These are phyloP conservation scores for Styela clava DNA, from an alignment of 23 tunicate genomes.

Conservation along the genomic window DNA sequence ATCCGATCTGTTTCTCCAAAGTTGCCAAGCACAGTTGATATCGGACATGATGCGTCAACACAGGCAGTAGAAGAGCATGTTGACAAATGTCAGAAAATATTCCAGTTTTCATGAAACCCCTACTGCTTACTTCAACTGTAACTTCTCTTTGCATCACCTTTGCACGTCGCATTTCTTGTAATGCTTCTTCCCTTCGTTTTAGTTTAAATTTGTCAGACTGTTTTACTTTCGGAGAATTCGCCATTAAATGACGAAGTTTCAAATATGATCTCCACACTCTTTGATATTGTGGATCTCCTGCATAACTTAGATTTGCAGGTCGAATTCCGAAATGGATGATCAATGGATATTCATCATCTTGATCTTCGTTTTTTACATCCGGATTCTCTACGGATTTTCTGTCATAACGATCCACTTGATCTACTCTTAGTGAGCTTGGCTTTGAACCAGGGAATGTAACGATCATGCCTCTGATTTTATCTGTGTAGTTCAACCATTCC, in stretches of 20 bases:
- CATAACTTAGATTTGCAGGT: conserved; percentile 95
- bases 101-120: conserved; percentile 93
- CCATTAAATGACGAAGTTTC: conserved; percentile 90
- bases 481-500: conserved; percentile 69
- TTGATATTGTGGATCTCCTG: conserved; percentile 94
- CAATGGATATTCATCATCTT: conserved; percentile 80
- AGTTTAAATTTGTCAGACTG: conserved; percentile 62
- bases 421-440: conserved; percentile 90
- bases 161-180: conserved; percentile 70
- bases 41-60: conserved; percentile 92
- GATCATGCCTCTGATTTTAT: conserved; percentile 78
- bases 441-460: conserved; percentile 95
- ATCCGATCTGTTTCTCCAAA: conserved; percentile 68
- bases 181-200: conserved; percentile 56
- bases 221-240: conserved; percentile 79
- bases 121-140: conserved; percentile 86
- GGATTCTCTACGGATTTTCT: conserved; percentile 49
- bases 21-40: conserved; percentile 71
- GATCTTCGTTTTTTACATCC: conserved; percentile 7
- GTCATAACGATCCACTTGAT: conserved; percentile 83
- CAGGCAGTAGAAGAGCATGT: conserved; percentile 86
- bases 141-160: conserved; percentile 92
- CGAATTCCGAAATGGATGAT: conserved; percentile 96
- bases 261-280: conserved; percentile 75
- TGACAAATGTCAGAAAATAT: conserved; percentile 91